Percentiles rank a stretch among this genome's conserved stretches.
Conservation (phyloP, 1,140 invertebrate species). For the Galleria mellonella region DNA sequence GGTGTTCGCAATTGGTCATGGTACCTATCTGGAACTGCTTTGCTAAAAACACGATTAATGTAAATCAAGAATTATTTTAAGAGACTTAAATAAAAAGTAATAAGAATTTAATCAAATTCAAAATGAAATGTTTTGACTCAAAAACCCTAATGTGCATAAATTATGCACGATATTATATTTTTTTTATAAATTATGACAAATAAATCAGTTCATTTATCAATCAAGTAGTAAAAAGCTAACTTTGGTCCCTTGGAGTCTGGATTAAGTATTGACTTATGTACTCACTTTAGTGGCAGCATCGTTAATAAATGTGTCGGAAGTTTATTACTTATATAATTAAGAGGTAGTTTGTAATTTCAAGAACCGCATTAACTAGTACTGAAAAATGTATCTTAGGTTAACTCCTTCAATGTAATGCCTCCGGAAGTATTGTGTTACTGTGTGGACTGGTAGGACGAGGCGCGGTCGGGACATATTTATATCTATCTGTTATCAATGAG, state of each 20-base stretch:
- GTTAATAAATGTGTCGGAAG: slow-evolving; percentile 29
- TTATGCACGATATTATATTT: too few relatives aligned
- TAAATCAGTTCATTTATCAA: slow-evolving; percentile 24
- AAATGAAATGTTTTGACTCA: too few relatives aligned
- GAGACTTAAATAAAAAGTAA: too few relatives aligned
- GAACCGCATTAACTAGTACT: slow-evolving; percentile 44
- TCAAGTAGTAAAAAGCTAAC: slow-evolving; percentile 30
- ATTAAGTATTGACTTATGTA: slow-evolving; percentile 19
- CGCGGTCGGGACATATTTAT: too few relatives aligned
- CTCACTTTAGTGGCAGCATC: slow-evolving; percentile 22
- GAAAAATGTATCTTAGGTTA: slow-evolving; percentile 34
- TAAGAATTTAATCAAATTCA: too few relatives aligned
- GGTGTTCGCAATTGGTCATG: too few relatives aligned
- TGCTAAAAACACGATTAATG: too few relatives aligned
- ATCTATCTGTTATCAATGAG: too few relatives aligned
- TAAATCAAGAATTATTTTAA: too few relatives aligned
- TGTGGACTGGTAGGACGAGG: too few relatives aligned
- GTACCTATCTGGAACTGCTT: too few relatives aligned
- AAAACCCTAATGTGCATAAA: too few relatives aligned
- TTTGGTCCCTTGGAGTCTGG: slow-evolving; percentile 50
- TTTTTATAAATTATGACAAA: slow-evolving; percentile 15
- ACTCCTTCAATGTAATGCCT: slow-evolving; percentile 15
- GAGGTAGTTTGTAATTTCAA: slow-evolving; percentile 71
- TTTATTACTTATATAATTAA: slow-evolving; percentile 53
- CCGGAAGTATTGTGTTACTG: background rate